Conservation (phyloP, 1,140 invertebrate species). For the Lepidostoma basale region DNA sequence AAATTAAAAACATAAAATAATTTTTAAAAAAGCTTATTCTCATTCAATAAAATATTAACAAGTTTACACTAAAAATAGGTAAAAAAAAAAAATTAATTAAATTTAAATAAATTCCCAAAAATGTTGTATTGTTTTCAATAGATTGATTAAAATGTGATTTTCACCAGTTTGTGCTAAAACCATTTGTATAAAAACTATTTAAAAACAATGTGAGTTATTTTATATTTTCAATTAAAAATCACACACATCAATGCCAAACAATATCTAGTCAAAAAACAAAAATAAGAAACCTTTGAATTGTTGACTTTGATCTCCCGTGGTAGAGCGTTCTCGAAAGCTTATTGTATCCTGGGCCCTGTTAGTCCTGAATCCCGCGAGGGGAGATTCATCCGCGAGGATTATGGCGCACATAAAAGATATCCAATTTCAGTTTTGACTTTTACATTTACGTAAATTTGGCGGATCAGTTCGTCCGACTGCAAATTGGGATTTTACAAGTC, state of each 20-base stretch:
- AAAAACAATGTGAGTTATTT: not conserved
- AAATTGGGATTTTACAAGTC: constrained; percentile 32
- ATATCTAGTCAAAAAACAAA: no score
- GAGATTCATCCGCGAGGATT: constrained; percentile 34
- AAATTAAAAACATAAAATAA: no score
- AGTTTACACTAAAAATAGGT: no score
- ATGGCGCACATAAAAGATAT: constrained; percentile 42
- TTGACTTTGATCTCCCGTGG: not conserved
- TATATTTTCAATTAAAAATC: not conserved
- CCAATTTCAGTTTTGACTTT: constrained; percentile 42
- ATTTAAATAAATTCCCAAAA: no score
- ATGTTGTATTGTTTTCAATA: no score
- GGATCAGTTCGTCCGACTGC: constrained; percentile 5
- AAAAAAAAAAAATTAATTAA: no score
- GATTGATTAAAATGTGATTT: no score
- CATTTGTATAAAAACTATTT: no score
- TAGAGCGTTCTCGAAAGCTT: not conserved
- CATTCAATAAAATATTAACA: no score
- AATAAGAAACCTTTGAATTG: not conserved
- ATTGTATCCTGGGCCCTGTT: not conserved
- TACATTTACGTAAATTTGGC: constrained; percentile 35
- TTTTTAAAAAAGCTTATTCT: no score
- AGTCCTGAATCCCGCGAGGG: no score
- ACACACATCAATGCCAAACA: not conserved
- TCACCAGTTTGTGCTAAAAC: no score